A percentile compares a stretch with the other conserved stretches of the same genome.
These are phyloP conservation scores for Lophochroa leadbeateri DNA, from an alignment of 2,113 vertebrate genomes.

Conservation along the genomic window DNA sequence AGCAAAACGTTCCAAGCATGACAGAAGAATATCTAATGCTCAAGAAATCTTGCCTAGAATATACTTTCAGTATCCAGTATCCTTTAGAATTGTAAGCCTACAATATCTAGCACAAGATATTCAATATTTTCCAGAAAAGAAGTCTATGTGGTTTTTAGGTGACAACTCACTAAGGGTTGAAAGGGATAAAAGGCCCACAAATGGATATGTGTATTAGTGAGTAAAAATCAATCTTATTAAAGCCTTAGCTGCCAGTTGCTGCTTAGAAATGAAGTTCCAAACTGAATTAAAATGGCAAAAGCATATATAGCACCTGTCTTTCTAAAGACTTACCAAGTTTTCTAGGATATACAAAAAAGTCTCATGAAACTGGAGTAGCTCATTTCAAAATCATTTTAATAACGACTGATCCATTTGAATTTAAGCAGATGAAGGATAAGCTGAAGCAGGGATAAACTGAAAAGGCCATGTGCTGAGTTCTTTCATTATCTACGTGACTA, in stretches of 20 bases:
- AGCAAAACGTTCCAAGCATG: neutral
- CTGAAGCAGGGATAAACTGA: constrained; percentile 74
- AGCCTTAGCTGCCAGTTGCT: neutral
- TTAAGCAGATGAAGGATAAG: constrained; percentile 77
- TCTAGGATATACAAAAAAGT: constrained; percentile 48
- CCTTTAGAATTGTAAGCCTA: neutral
- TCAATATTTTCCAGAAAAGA: neutral
- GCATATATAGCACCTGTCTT: neutral
- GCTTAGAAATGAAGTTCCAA: constrained; percentile 7
- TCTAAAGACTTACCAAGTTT: constrained; percentile 5
- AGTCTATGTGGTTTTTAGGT: neutral
- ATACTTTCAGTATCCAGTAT: neutral
- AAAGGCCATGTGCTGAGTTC: constrained; percentile 72
- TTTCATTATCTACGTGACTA: constrained; percentile 69
- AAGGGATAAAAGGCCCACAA: neutral
- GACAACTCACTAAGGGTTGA: neutral
- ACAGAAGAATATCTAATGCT: neutral
- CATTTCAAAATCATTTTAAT: constrained; percentile 74
- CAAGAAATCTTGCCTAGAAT: neutral
- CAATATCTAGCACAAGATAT: neutral
- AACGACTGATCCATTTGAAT: constrained; percentile 72
- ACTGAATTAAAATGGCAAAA: constrained; percentile 24
- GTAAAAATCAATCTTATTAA: constrained; percentile 7
- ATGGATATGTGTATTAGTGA: neutral
- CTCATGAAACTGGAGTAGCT: constrained; percentile 72